Percentiles rank a stretch among this genome's conserved stretches.
Evolutionary conservation across 2,797 vertebrate genomes (phyloP).

Genomic region (Phaenicophaeus curvirostris): DNA sequence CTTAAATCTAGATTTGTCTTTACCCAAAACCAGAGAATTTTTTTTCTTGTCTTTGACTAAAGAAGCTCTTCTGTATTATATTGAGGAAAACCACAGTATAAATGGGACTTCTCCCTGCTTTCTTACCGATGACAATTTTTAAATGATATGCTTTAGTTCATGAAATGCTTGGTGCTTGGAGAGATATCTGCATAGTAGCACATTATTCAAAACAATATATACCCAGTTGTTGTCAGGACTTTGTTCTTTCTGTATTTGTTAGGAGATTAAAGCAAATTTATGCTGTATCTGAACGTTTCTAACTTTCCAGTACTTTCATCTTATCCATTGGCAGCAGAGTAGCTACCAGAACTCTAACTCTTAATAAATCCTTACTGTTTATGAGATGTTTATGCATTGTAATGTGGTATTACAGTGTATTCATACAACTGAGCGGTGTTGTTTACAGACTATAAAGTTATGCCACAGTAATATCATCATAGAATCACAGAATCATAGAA

Average conservation of each 20-base stretch:
- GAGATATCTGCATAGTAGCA: fast-evolving
- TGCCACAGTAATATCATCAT: background rate
- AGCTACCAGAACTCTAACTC: background rate
- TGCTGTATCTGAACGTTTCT: background rate
- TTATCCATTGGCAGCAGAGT: background rate
- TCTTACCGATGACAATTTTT: background rate
- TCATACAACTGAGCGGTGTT: background rate
- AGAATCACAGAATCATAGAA: too few relatives aligned
- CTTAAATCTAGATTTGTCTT: background rate
- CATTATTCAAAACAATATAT: background rate
- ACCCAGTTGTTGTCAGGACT: background rate
- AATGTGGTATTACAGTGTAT: background rate
- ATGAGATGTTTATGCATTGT: background rate
- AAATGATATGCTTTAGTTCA: background rate
- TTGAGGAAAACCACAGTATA: background rate
- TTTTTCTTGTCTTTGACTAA: background rate
- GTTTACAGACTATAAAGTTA: background rate
- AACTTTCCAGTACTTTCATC: background rate
- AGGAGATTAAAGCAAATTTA: background rate
- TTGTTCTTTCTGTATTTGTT: background rate
- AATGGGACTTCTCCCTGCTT: background rate
- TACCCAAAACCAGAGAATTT: background rate
- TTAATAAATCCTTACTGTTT: background rate
- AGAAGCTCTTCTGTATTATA: background rate
- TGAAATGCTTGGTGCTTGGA: background rate